Base-by-base conservation (phyloP, 2,113 vertebrate species). In the Ailuropoda melanoleuca region DNA sequence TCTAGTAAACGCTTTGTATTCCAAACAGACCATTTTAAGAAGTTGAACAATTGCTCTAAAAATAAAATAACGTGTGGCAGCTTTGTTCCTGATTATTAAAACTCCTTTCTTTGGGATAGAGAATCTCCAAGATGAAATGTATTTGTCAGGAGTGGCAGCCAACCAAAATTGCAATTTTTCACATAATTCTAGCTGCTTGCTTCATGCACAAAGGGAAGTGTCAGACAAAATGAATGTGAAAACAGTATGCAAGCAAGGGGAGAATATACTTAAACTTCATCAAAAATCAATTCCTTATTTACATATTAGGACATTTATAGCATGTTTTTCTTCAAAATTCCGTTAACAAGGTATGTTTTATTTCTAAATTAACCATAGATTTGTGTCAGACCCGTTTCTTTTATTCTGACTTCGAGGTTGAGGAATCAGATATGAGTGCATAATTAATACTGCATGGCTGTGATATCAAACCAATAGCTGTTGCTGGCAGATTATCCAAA, bases 321-420 rank as follows among this genome's bases (percentile, higher is more conserved):
- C 12, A 29, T 86, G 58, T 55, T 94, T 88, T 97, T 53, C 66
- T 93, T 26, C 26, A 24, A 80, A 84, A 14, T 92, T 96, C 48
- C 80, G 21, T 75, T 75, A 90, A 3, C 31, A 55, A 37, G 13
- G 7, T 53, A 26, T 24, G 37, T 92, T 95, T 90, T 86, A 66
- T 74, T 78, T 84, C 48, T 68, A 83, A 64, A 87, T 92, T 92
- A 75, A 72, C 24, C 3, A 3, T 39, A 95, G 58, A 50, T 48
- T 19, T 80, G 31, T 9, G 43, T 87, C 31, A 29, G 26, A 37
- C 60, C 21, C 78, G 23, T 82, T 75, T 78, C 6, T 77, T 78
- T 60, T 14, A 90, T 64, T 53, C 15, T 83, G 23, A 80, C 11
- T 48, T 93, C 26, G 53, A 92, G 19, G 24, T 29, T 48, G 70